Base-by-base conservation (phyloP, 2,797 vertebrate genomes). In the Rhyacichthys aspro region DNA sequence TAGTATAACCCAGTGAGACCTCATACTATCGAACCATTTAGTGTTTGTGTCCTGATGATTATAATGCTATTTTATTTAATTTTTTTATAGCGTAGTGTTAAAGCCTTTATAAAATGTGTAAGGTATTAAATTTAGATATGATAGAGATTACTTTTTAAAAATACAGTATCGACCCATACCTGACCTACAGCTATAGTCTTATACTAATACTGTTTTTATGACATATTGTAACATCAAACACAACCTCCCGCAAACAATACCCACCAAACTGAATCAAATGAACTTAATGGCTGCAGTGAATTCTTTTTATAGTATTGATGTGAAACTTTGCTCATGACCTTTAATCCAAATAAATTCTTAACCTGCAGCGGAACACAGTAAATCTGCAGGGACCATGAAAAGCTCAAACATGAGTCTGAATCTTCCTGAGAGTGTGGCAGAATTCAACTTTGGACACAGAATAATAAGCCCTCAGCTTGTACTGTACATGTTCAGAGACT, bases 401-500 rank as follows among this genome's bases (percentile, higher is more conserved):
- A 72, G 57, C 39, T 61, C 37, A 16, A 76, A 47, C 54, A 69
- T 52, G 69, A 61, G 49, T 52, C 53, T 55, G 67, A 67, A 66
- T 75, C 74, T 72, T 72, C 59, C 63, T 0, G 67, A 74, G 60
- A 65, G 39, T 11, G 4, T 54, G 63, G 76, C 60, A 65, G 68
- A 70, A 69, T 64, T 77, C 78, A 63, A 75, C 59, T 74, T 68
- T 68, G 59, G 63, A 81, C 75, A 50, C 47, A 73, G 66, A 84
- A 83, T 86, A 84, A 87, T 81, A 68, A 85, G 55, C 57, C 14
- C 15, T 16, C 6, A 57, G 50, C 47, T 41, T 42, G 49, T 16
- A 52, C 33, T 4, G 59, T 43, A 65, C 36, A 48, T 48, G 71
- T 67, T 67, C 55, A 67, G 42, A 41, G 54, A 53, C 74, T 33